These are phyloP conservation scores for Scaptomyza tumidula DNA, from an alignment of 2,888 invertebrate genomes.

Conservation along the genomic window DNA sequence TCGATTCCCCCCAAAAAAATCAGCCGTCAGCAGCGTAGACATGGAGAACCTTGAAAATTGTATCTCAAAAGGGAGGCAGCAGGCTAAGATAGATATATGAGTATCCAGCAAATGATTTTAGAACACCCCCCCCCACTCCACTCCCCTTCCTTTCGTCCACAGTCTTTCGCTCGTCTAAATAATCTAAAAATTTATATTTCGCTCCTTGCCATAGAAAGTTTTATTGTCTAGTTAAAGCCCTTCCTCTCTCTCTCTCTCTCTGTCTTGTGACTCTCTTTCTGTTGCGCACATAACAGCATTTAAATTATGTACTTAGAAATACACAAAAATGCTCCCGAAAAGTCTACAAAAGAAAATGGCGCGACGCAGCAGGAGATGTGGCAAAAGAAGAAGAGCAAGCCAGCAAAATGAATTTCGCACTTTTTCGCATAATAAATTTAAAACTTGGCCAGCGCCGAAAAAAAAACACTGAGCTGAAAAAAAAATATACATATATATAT, in stretches of 20 bases:
- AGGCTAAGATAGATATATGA: constrained; percentile 52
- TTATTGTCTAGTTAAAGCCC: constrained; percentile 71
- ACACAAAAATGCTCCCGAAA: constrained; percentile 71
- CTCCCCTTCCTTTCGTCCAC: neutral
- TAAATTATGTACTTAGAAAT: constrained; percentile 83
- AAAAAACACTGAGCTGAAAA: constrained; percentile 32
- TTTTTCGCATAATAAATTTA: constrained; percentile 84
- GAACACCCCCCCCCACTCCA: constrained; percentile 6
- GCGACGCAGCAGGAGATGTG: constrained; percentile 67
- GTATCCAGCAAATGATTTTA: too few species aligned
- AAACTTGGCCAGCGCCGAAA: constrained; percentile 75
- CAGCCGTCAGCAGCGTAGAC: constrained; percentile 22
- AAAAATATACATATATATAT: constrained; percentile 14
- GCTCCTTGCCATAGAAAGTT: constrained; percentile 74
- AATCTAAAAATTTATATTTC: constrained; percentile 66
- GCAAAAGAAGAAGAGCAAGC: constrained; percentile 51
- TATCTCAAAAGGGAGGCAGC: constrained; percentile 47
- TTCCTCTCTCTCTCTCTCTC: neutral
- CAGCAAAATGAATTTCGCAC: constrained; percentile 84
- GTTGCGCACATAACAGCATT: constrained; percentile 59
- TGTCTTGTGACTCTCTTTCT: neutral
- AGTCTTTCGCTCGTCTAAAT: constrained; percentile 54
- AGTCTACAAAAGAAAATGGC: constrained; percentile 75
- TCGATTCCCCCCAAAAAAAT: constrained; percentile 29
- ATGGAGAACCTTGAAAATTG: constrained; percentile 72